Evolutionary conservation across 2,113 vertebrate species (phyloP).

Genomic region (Apteryx owenii): DNA sequence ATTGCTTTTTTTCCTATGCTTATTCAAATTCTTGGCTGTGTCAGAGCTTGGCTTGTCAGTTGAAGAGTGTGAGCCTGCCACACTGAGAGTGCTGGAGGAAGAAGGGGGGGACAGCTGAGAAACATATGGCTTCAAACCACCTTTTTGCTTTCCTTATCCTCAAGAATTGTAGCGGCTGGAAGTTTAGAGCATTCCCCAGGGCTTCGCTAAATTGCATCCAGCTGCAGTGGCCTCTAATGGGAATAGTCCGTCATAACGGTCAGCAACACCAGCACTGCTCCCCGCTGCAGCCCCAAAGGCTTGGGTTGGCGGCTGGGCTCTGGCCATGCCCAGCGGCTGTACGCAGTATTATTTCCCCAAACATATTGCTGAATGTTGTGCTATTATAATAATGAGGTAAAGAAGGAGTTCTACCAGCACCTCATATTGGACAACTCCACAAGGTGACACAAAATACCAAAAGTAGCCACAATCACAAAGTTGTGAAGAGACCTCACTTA

Average conservation of each 20-base stretch:
- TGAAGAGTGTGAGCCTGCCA: neutral
- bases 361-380: neutral
- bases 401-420: neutral
- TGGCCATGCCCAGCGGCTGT: neutral
- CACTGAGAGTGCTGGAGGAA: neutral
- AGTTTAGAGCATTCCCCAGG: neutral
- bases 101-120: neutral
- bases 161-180: neutral
- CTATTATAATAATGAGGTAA: neutral
- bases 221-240: slow-evolving; percentile 42
- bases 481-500: neutral
- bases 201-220: slow-evolving; percentile 28
- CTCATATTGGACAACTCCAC: accelerated
- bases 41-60: neutral
- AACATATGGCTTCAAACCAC: slow-evolving; percentile 1
- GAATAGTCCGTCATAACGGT: neutral
- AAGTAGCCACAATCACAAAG: accelerated
- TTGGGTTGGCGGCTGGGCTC: neutral
- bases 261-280: neutral
- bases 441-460: neutral
- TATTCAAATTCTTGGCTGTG: neutral
- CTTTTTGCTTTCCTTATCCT: neutral
- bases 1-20: neutral
- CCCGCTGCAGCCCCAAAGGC: neutral
- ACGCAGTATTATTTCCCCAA: neutral